phyloP scores from a whole-genome alignment of 1,140 invertebrate species.

The Thalassaphorura encarpata region DNA sequence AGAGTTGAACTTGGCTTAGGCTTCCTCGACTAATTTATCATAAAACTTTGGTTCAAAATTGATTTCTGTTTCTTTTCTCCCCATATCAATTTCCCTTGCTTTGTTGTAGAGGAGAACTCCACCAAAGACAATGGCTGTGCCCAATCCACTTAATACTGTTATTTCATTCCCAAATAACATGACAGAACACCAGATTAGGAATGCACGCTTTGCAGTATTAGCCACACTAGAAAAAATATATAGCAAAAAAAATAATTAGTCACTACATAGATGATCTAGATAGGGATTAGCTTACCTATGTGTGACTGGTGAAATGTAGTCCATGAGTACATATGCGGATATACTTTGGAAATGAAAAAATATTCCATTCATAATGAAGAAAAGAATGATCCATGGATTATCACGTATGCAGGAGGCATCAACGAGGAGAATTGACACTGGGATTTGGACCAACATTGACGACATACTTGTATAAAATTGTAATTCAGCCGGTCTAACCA shows the following conservation, averaged over 20 bases:
- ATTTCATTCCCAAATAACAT: constrained; percentile 69
- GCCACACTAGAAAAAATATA: constrained; percentile 56
- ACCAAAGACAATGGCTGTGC: constrained; percentile 40
- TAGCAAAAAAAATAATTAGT: constrained; percentile 10
- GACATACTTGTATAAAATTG: constrained; percentile 76
- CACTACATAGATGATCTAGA: constrained; percentile 4
- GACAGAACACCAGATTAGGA: constrained; percentile 72
- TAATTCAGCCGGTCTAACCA: constrained; percentile 73
- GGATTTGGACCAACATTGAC: constrained; percentile 68
- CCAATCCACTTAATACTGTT: constrained; percentile 45
- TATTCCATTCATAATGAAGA: constrained; percentile 62
- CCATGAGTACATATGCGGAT: constrained; percentile 74
- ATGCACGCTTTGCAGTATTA: constrained; percentile 73
- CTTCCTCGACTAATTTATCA: constrained; percentile 22
- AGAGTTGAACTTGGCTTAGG: too few species aligned
- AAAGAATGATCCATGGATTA: constrained; percentile 47
- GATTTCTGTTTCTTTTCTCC: constrained; percentile 13
- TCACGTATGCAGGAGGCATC: constrained; percentile 45
- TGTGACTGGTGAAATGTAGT: constrained; percentile 74
- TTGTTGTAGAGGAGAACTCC: constrained; percentile 71
- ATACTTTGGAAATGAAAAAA: constrained; percentile 83
- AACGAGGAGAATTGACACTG: constrained; percentile 57
- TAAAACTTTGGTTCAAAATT: constrained; percentile 29
- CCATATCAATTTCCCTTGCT: constrained; percentile 38
- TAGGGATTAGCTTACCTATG: constrained; percentile 53